phyloP scores from a whole-genome alignment of 1,140 invertebrate genomes.

The Protaetia brevitarsis region DNA sequence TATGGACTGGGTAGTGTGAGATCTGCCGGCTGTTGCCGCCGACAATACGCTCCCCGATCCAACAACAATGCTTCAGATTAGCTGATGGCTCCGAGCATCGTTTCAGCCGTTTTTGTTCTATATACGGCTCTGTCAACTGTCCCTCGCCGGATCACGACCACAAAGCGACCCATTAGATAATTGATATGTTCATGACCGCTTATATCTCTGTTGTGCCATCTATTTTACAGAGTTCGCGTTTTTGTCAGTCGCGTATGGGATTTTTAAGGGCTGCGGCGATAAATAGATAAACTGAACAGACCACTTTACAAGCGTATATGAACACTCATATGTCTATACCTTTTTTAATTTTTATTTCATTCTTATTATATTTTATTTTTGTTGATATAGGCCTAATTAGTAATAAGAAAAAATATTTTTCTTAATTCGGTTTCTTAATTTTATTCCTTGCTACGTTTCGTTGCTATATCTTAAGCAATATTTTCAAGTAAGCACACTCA shows the following conservation, averaged over 20 bases:
- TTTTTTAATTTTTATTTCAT: no score
- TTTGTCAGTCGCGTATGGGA: not conserved
- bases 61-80: conserved; percentile 17
- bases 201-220: not conserved
- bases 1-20: not conserved
- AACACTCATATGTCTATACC: no score
- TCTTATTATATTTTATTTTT: no score
- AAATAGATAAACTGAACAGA: no score
- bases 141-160: conserved; percentile 2
- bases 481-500: no score
- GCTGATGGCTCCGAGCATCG: conserved; percentile 1
- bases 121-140: not conserved
- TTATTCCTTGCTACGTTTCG: no score
- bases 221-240: not conserved
- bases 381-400: no score
- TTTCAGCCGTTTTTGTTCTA: conserved; percentile 13
- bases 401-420: no score
- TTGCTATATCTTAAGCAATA: no score
- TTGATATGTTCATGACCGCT: conserved; percentile 16
- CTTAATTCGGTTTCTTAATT: no score
- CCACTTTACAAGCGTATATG: no score
- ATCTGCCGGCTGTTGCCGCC: not conserved
- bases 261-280: not conserved
- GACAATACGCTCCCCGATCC: conserved; percentile 2
- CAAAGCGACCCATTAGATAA: conserved; percentile 14